Percentiles rank a stretch among this genome's conserved stretches.
These are phyloP conservation scores for Pseudochromis fuscus DNA, from an alignment of 2,797 vertebrate species.

Conservation along the genomic window DNA sequence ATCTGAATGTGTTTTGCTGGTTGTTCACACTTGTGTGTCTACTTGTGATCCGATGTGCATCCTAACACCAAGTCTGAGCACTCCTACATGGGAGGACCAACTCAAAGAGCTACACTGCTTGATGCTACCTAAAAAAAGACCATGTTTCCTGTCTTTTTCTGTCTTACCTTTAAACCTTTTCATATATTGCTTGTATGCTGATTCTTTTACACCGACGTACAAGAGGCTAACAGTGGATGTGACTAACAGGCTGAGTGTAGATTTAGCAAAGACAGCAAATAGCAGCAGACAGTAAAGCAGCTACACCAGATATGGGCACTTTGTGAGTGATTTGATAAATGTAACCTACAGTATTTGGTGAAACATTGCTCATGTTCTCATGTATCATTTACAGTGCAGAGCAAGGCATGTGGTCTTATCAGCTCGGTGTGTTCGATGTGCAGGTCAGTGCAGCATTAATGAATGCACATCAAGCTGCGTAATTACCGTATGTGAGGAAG, in stretches of 20 bases:
- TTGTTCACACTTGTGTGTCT: too few relatives aligned
- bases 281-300: conserved; percentile 26
- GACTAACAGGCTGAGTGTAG: conserved; percentile 45
- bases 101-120: too few relatives aligned
- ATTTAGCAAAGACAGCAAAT: too few relatives aligned
- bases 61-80: too few relatives aligned
- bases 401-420: too few relatives aligned
- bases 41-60: too few relatives aligned
- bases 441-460: not conserved
- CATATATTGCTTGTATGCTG: not conserved
- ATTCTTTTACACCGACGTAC: not conserved
- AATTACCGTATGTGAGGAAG: not conserved
- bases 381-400: not conserved
- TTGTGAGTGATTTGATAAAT: conserved; percentile 15
- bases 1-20: too few relatives aligned
- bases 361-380: conserved; percentile 1
- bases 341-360: too few relatives aligned
- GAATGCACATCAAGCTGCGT: not conserved
- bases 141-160: not conserved
- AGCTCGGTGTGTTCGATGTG: too few relatives aligned
- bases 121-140: not conserved
- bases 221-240: conserved; percentile 27
- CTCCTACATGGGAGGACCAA: too few relatives aligned
- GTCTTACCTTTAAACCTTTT: conserved; percentile 3
- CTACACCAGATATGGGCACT: conserved; percentile 15